Evolutionary conservation across 2,888 invertebrate species (phyloP), one percentile per base, ranked within the genome.

Genomic region (Bedellia somnulentella): DNA sequence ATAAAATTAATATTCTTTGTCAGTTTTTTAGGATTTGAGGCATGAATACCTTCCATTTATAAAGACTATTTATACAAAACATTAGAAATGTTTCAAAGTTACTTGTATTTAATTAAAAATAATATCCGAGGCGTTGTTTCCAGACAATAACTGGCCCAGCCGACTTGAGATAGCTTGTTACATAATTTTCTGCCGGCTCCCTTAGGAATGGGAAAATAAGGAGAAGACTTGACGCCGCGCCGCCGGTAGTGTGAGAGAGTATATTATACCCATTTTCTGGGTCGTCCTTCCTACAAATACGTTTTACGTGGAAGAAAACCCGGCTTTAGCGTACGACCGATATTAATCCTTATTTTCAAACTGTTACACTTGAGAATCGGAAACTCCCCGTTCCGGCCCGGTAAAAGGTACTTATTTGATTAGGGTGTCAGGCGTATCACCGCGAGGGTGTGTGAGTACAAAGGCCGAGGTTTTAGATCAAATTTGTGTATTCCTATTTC

Each of bases 221-320:
- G 67, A 61, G 63, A 63, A 63, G 62, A 46, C 15, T 15, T 14
- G 18, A 11, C 11, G 17, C 21, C 29, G 15, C 29, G 22, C 15
- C 17, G n/a, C 15, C 12, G 21, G 67, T 64, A 68, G 73, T 73
- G 68, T 70, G 73, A n/a, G n/a, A n/a, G n/a, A 71, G 75, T 71
- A 70, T 64, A 75, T 73, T 71, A 73, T 75, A 73, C 68, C 70
- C 67, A 73, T 75, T 75, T 75, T 73, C 75, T 75, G 73, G 71
- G 71, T 73, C 75, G 75, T 73, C 75, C 71, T 75, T 73, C 71
- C 70, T 64, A 73, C 75, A 75, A 75, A 75, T 75, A 75, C 73
- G 70, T 68, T 75, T 71, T 73, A 73, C 67, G 62, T 70, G 73
- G 71, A 71, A 71, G 73, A 71, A 59, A 70, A 67, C 21, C 29